These are phyloP conservation scores for Drosophila pseudoobscura DNA, from an alignment of 1,140 invertebrate genomes.

Conservation along the genomic window DNA sequence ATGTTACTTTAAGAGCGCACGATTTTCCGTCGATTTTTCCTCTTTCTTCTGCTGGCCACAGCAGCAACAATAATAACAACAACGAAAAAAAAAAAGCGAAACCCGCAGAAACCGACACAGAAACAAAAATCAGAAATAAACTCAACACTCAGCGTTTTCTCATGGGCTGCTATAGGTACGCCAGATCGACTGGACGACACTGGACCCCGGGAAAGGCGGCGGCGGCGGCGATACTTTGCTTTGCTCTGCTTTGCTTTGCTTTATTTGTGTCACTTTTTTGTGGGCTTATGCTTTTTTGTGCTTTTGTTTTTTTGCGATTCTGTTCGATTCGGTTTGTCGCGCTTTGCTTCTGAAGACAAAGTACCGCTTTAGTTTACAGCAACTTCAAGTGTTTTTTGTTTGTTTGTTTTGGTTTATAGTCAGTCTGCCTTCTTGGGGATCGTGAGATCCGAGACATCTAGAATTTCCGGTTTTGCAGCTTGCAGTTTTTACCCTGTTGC, in stretches of 20 bases:
- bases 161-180: constrained; percentile 20
- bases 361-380: constrained; percentile 49
- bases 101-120: constrained; percentile 48
- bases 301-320: constrained; percentile 4
- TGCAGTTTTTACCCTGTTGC: constrained; percentile 30
- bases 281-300: constrained; percentile 2
- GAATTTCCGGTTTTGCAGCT: constrained; percentile 74
- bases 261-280: constrained; percentile 57
- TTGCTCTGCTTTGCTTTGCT: constrained; percentile 26
- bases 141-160: constrained; percentile 66
- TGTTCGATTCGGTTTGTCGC: constrained; percentile 15
- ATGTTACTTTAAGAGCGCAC: constrained; percentile 68
- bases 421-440: constrained; percentile 32
- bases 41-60: constrained; percentile 41
- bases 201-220: constrained; percentile 26
- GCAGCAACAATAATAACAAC: constrained; percentile 13
- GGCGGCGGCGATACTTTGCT: background rate
- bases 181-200: constrained; percentile 37
- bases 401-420: constrained; percentile 23
- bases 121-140: constrained; percentile 78
- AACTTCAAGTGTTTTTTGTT: constrained; percentile 15
- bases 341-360: constrained; percentile 21
- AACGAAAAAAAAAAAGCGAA: constrained; percentile 42
- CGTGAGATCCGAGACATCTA: constrained; percentile 58
- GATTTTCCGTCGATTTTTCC: constrained; percentile 45